These are phyloP conservation scores for Morbakka virulenta DNA, from an alignment of 30 jellyfish, hydroid and myxozoan genomes.

Conservation along the genomic window DNA sequence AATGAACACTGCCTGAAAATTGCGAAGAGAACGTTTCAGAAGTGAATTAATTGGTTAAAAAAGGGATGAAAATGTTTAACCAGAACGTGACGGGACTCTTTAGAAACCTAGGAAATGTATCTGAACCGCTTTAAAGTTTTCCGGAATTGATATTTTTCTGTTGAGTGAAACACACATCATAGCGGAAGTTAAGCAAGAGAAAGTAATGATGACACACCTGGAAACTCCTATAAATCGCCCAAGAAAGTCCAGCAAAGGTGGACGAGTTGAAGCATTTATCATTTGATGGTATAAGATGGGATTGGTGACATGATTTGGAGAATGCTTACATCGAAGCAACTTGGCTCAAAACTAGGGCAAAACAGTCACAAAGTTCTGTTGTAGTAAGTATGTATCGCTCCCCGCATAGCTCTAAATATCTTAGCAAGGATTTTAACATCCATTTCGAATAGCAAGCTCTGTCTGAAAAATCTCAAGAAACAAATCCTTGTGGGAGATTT, in stretches of 20 bases:
- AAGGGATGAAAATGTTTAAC: constrained; percentile 54
- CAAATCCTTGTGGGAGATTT: constrained; percentile 63
- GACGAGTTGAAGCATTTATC: constrained; percentile 61
- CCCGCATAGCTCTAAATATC: constrained; percentile 51
- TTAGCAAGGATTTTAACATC: constrained; percentile 45
- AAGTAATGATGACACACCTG: constrained; percentile 41
- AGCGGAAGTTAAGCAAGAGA: constrained; percentile 44
- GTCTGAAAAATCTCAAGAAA: constrained; percentile 21
- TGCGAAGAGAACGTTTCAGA: constrained; percentile 27
- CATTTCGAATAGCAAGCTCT: constrained; percentile 23
- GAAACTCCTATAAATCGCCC: constrained; percentile 46
- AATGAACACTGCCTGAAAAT: constrained; percentile 54
- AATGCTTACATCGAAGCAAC: constrained; percentile 41
- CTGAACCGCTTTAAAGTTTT: constrained; percentile 60
- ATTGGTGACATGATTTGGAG: constrained; percentile 52
- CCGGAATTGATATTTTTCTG: constrained; percentile 61
- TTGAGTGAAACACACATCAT: constrained; percentile 63
- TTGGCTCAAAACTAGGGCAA: constrained; percentile 50
- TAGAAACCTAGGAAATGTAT: constrained; percentile 52
- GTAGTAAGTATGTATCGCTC: constrained; percentile 54
- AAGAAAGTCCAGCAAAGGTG: constrained; percentile 64
- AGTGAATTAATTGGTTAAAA: constrained; percentile 21
- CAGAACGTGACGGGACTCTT: constrained; percentile 70
- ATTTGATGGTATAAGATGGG: constrained; percentile 60
- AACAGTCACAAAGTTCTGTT: constrained; percentile 18